These are phyloP conservation scores for Monodelphis domestica DNA, from an alignment of 2,797 vertebrate genomes.

Conservation along the genomic window DNA sequence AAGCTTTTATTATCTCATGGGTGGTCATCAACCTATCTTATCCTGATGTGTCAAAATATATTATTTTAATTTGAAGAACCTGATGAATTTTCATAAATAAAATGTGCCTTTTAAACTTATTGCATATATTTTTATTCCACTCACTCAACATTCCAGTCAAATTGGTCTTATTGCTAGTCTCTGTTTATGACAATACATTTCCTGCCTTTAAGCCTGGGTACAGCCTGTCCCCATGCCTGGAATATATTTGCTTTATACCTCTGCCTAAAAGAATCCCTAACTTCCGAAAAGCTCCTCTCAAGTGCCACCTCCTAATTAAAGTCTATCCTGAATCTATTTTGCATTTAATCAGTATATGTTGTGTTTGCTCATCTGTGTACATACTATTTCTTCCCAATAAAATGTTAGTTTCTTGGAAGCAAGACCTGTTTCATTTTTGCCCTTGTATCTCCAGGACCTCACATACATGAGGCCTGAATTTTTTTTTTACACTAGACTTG, in stretches of 20 bases:
- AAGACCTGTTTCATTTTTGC: background rate
- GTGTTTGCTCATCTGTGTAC: background rate
- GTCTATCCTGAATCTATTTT: background rate
- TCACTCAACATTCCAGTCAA: background rate
- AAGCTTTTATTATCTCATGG: slow-evolving; percentile 21
- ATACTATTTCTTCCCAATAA: background rate
- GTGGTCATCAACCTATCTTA: background rate
- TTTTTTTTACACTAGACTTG: background rate
- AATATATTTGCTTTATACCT: background rate
- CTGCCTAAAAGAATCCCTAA: background rate
- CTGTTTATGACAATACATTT: background rate
- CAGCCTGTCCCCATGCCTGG: background rate
- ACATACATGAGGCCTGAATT: background rate
- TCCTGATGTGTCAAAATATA: background rate
- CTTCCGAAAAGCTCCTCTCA: background rate
- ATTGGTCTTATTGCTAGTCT: background rate
- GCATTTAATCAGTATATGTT: background rate
- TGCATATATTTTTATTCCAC: background rate
- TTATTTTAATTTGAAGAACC: background rate
- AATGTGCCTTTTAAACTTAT: background rate
- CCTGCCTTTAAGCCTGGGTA: background rate
- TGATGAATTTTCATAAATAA: slow-evolving; percentile 22
- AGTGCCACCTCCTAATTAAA: background rate
- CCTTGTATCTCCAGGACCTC: background rate
- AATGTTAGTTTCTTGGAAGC: background rate